phyloP scores from a whole-genome alignment of 2,888 invertebrate genomes.

The Caenorhabditis panamensis region DNA sequence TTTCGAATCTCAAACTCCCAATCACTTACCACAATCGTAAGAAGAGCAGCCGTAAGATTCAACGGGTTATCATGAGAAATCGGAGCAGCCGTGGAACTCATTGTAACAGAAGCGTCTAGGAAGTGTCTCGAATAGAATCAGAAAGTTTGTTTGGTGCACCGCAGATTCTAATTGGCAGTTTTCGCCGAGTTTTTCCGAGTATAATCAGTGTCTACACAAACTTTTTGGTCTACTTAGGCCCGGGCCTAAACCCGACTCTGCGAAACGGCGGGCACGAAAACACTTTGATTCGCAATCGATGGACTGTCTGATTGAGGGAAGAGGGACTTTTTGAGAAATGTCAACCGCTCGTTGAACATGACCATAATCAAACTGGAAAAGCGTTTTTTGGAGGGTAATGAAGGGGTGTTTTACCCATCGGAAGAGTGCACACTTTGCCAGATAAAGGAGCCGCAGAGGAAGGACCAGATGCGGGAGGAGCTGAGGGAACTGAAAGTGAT shows the following conservation, averaged over 20 bases:
- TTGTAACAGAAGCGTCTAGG: not conserved
- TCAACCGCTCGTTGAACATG: conserved; percentile 38
- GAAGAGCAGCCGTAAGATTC: not conserved
- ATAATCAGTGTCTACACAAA: too few species aligned
- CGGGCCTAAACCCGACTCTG: too few species aligned
- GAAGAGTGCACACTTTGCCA: conserved; percentile 44
- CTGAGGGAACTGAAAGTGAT: not conserved
- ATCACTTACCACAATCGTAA: not conserved
- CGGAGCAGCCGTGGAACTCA: not conserved
- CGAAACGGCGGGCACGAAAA: too few species aligned
- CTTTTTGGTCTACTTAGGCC: too few species aligned
- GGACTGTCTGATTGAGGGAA: conserved; percentile 1
- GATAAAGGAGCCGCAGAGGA: conserved; percentile 26
- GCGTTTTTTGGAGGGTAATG: too few species aligned
- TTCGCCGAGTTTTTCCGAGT: too few species aligned
- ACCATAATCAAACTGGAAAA: conserved; percentile 42
- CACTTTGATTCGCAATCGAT: too few species aligned
- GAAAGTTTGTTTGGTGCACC: conserved; percentile 5
- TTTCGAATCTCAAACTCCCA: too few species aligned
- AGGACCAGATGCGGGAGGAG: conserved; percentile 20
- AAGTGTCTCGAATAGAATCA: not conserved
- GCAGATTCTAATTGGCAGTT: too few species aligned
- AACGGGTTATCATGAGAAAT: conserved; percentile 6
- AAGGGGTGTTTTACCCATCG: conserved; percentile 16
- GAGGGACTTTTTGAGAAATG: conserved; percentile 11